These are phyloP conservation scores for Hemichromis elongatus DNA, from an alignment of 2,113 vertebrate species.

Conservation along the genomic window DNA sequence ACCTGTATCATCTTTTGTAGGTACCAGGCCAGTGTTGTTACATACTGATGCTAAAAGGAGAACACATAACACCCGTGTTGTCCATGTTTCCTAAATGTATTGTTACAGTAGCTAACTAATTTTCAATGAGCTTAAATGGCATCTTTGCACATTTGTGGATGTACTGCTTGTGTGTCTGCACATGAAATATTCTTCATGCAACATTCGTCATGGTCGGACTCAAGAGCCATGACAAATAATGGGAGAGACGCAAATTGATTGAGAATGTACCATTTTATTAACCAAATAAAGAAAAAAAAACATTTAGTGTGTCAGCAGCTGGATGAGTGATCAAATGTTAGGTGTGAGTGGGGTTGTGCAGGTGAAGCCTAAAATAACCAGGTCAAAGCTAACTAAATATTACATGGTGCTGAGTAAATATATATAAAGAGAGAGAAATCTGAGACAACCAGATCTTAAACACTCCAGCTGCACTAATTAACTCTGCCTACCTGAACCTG, in stretches of 20 bases:
- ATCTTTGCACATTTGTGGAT: conserved; percentile 1
- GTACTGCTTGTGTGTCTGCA: background rate
- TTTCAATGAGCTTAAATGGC: conserved; percentile 1
- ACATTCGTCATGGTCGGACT: background rate
- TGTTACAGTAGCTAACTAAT: background rate
- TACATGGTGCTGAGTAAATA: background rate
- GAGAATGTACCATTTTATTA: background rate
- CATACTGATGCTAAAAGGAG: background rate
- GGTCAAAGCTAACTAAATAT: background rate
- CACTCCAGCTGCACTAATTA: no score
- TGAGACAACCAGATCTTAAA: background rate
- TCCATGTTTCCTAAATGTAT: background rate
- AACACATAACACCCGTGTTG: background rate
- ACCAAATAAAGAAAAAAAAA: background rate
- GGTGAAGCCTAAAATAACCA: background rate
- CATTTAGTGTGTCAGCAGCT: background rate
- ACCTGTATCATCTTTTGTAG: background rate
- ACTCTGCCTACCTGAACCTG: no score
- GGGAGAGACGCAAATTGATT: background rate
- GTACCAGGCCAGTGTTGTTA: background rate
- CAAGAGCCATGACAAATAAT: background rate
- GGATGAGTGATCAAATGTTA: background rate
- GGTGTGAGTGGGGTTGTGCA: background rate
- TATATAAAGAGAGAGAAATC: background rate
- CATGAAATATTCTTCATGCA: background rate